Conservation (phyloP, 2,888 invertebrate species). For the Subacronicta megacephala region DNA sequence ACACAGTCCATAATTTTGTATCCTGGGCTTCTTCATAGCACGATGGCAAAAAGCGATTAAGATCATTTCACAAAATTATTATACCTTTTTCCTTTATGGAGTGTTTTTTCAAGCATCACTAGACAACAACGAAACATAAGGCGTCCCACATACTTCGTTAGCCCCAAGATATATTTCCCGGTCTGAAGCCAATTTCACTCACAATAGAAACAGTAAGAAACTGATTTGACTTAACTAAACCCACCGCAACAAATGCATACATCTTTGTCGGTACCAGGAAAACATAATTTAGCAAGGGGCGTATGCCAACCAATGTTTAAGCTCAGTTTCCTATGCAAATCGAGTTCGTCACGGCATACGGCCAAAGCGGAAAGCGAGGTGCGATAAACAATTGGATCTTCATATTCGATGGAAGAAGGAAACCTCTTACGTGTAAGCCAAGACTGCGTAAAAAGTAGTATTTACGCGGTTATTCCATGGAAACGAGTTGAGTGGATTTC, state of each 20-base stretch:
- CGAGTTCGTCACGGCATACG: constrained; percentile 70
- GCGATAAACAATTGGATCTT: constrained; percentile 56
- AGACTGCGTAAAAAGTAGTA: constrained; percentile 33
- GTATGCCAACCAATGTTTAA: constrained; percentile 67
- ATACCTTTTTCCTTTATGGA: too few relatives aligned
- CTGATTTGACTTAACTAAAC: constrained; percentile 33
- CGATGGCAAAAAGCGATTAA: too few relatives aligned
- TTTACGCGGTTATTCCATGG: constrained; percentile 12
- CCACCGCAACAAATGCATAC: constrained; percentile 51
- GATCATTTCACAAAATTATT: too few relatives aligned
- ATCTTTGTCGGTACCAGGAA: constrained; percentile 62
- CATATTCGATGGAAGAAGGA: constrained; percentile 39
- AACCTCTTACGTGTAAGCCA: constrained; percentile 44
- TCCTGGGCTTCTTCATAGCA: too few relatives aligned
- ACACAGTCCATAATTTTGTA: too few relatives aligned
- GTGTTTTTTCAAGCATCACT: too few relatives aligned
- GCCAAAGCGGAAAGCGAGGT: constrained; percentile 31
- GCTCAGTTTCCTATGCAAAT: constrained; percentile 76
- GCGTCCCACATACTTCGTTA: background rate
- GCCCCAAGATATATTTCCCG: constrained; percentile 4
- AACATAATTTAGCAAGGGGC: constrained; percentile 65
- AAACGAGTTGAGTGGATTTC: constrained; percentile 19
- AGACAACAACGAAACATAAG: too few relatives aligned
- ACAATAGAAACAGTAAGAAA: constrained; percentile 29
- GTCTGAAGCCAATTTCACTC: constrained; percentile 10